These are phyloP conservation scores for Trichosurus vulpecula DNA, from an alignment of 2,797 vertebrate species.

Conservation along the genomic window DNA sequence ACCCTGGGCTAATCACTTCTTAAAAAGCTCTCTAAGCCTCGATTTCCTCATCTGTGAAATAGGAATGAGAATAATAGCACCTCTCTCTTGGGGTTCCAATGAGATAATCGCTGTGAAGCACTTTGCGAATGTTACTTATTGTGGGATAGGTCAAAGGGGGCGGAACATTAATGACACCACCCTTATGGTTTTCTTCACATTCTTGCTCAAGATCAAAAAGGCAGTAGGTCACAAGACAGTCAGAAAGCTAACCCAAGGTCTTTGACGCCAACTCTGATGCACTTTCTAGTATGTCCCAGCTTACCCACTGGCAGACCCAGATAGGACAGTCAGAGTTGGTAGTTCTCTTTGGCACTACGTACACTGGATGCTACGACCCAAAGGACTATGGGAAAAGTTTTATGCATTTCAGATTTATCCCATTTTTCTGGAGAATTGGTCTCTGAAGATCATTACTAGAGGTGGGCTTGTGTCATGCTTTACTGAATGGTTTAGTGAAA, in stretches of 20 bases:
- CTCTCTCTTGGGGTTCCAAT: background rate
- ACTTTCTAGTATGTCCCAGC: background rate
- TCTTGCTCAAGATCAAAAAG: background rate
- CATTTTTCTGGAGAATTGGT: background rate
- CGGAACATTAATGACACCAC: background rate
- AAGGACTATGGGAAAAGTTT: background rate
- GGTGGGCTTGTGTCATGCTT: background rate
- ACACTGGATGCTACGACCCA: background rate
- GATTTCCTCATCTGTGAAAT: background rate
- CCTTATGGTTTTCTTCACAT: background rate
- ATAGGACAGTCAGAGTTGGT: background rate
- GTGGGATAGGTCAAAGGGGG: background rate
- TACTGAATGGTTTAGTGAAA: background rate
- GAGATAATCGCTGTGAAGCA: background rate
- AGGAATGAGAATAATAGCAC: background rate
- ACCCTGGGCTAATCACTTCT: background rate
- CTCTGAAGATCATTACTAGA: slow-evolving; percentile 24
- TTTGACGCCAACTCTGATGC: background rate
- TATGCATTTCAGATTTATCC: slow-evolving; percentile 33
- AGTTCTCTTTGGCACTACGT: background rate
- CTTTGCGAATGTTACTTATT: background rate
- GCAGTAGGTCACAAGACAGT: background rate
- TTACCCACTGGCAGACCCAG: background rate
- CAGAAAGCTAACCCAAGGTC: background rate
- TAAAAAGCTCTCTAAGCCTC: background rate